Conservation (phyloP, 2,888 invertebrate species). For the Pammene aurita region DNA sequence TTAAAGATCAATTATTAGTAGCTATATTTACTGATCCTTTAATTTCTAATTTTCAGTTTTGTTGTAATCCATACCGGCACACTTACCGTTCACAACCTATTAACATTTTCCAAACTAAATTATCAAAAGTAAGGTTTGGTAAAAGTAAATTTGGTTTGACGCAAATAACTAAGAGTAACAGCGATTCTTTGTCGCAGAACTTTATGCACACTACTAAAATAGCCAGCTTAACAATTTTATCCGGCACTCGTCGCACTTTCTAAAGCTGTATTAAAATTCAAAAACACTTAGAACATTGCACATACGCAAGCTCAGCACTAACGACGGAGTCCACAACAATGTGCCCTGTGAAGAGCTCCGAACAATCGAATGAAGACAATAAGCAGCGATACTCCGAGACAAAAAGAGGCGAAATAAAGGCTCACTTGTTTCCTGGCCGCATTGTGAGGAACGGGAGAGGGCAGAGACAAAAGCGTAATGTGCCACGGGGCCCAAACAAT, state of each 20-base stretch:
- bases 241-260: constrained; percentile 47
- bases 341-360: constrained; percentile 83
- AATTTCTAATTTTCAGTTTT: too few species aligned
- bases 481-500: constrained; percentile 83
- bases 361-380: constrained; percentile 85
- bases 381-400: constrained; percentile 85
- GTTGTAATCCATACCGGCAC: too few species aligned
- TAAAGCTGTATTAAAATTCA: constrained; percentile 73
- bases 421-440: constrained; percentile 84
- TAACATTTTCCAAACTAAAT: background rate
- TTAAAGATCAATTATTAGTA: too few species aligned
- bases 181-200: background rate
- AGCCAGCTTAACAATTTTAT: constrained; percentile 17
- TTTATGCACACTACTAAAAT: background rate
- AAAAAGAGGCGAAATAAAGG: constrained; percentile 85
- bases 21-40: too few species aligned
- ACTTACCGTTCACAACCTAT: too few species aligned
- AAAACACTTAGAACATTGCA: constrained; percentile 77
- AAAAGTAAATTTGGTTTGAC: background rate
- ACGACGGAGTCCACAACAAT: constrained; percentile 82
- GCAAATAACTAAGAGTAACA: background rate
- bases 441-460: constrained; percentile 83
- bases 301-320: constrained; percentile 81
- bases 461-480: constrained; percentile 84
- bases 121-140: background rate